These are phyloP conservation scores for Carlito syrichta DNA, from an alignment of 2,113 vertebrate species.

Conservation along the genomic window DNA sequence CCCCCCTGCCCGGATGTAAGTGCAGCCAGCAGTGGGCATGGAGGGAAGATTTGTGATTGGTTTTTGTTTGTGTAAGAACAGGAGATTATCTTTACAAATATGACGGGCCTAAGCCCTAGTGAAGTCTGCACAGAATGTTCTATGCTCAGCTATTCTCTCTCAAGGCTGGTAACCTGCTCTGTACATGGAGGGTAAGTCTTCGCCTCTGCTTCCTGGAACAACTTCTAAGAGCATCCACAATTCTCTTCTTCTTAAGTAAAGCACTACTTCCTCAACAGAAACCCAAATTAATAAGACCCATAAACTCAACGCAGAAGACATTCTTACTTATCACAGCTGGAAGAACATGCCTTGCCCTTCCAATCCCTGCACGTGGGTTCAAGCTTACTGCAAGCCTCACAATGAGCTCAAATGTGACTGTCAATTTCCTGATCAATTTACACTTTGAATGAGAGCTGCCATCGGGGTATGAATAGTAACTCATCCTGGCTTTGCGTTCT, in stretches of 20 bases:
- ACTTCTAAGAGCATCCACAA: too few species aligned
- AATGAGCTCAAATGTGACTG: too few species aligned
- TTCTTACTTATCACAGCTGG: fast-evolving
- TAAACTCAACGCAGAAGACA: background rate
- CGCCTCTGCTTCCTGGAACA: background rate
- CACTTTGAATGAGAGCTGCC: background rate
- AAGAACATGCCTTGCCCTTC: background rate
- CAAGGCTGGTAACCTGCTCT: background rate
- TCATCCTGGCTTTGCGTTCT: background rate
- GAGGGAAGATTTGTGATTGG: background rate
- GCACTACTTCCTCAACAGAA: background rate
- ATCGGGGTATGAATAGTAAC: background rate
- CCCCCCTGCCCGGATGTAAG: background rate
- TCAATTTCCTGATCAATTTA: fast-evolving
- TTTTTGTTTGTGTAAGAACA: background rate
- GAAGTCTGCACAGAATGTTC: background rate
- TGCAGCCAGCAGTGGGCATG: background rate
- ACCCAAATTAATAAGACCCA: background rate
- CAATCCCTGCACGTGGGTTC: too few species aligned
- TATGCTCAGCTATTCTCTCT: too few species aligned
- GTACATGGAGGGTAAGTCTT: background rate
- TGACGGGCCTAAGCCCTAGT: background rate
- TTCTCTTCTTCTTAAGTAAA: background rate
- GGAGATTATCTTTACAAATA: background rate
- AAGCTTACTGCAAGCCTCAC: too few species aligned